Base-by-base conservation (phyloP, 2,888 invertebrate genomes). In the Drepana falcataria region DNA sequence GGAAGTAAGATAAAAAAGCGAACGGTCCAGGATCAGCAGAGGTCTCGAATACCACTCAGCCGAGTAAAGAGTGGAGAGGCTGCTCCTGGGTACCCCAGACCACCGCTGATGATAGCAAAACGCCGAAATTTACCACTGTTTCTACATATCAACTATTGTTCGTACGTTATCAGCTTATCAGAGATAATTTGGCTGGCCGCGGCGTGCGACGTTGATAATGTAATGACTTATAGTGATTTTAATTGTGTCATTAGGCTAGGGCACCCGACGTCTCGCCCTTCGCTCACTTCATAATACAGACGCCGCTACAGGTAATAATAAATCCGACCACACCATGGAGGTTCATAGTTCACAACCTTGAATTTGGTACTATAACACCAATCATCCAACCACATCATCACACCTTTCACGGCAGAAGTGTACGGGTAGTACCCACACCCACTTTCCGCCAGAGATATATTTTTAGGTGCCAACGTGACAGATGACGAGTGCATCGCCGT, bases 41-140 rank as follows among this genome's bases (percentile, higher is more conserved):
- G 89, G 91, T 91, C 91, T 91, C 91, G 91, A 91, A 91, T 91
- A 91, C 91, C 91, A 80, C 66, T 75, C 83, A 81, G 80, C 86
- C 84, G 75, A 67, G 80, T 67, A 74, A 73, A 74, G 69, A 76
- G 77, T 71, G 61, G 69, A 57, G 68, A 71, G 82, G 77, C 84
- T 75, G 74, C 68, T 61, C 51, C 63, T 65, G 75, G 90, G 89
- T 86, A 90, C 90, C 88, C 91, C 86, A 88, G 90, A 90, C 91
- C 87, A 88, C 87, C 85, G 87, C 89, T 89, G 90, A 91, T 89
- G 83, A 78, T 83, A 77, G 65, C 63, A 59, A 58, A 57, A 52
- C 62, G 79, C 75, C 89, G 79, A 91, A 90, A 77, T 79, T 77
- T 54, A 35, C 53, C 57, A 64, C 77, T 73, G 59, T 68, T 79